These are phyloP conservation scores for Ectemnius continuus DNA, from an alignment of 2,888 invertebrate genomes.

Conservation along the genomic window DNA sequence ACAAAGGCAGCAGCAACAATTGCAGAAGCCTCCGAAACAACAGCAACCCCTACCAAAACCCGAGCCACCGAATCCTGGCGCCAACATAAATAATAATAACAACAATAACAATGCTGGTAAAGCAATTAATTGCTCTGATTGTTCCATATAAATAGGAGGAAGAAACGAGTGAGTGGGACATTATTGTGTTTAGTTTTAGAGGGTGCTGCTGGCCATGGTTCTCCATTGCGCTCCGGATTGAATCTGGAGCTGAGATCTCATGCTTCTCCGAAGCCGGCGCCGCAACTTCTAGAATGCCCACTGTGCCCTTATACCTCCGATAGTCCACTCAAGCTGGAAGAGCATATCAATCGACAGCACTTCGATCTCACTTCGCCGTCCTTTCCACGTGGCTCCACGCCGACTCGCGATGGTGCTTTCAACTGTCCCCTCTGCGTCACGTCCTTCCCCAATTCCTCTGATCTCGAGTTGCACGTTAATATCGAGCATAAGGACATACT, in stretches of 20 bases:
- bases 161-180: too few species aligned
- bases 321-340: slow-evolving; percentile 86
- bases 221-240: slow-evolving; percentile 82
- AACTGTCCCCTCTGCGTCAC: slow-evolving; percentile 90
- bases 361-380: slow-evolving; percentile 90
- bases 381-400: slow-evolving; percentile 76
- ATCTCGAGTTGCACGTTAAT: slow-evolving; percentile 91
- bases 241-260: slow-evolving; percentile 76
- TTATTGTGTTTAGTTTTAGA: slow-evolving; percentile 62
- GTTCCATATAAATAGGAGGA: too few species aligned
- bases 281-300: slow-evolving; percentile 81
- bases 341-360: slow-evolving; percentile 91
- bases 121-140: slow-evolving; percentile 51
- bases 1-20: not conserved
- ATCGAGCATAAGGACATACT: slow-evolving; percentile 90
- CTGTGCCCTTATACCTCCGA: slow-evolving; percentile 88
- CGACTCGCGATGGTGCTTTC: slow-evolving; percentile 78
- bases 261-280: slow-evolving; percentile 74
- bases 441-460: slow-evolving; percentile 85
- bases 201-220: slow-evolving; percentile 83
- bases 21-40: slow-evolving; percentile 19
- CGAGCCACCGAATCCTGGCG: slow-evolving; percentile 49
- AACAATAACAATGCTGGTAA: slow-evolving; percentile 76
- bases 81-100: slow-evolving; percentile 71
- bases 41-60: slow-evolving; percentile 44